Conservation (phyloP, 2,888 invertebrate genomes). For the Altica lythri region DNA sequence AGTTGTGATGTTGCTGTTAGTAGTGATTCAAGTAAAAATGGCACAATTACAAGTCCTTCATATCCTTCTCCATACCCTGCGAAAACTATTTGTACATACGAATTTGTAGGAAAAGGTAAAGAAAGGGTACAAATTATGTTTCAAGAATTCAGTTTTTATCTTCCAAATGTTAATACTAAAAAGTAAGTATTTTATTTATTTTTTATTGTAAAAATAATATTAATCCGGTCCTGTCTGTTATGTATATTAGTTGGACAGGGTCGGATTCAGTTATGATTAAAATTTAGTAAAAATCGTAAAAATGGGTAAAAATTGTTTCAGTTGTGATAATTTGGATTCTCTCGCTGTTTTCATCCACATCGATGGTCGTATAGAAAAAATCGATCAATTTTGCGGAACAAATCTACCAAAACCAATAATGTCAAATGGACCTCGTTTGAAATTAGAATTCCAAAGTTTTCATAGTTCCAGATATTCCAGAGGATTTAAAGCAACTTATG, state of each 20-base stretch:
- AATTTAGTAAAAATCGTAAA: no score
- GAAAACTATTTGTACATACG: conserved; percentile 83
- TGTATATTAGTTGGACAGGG: no score
- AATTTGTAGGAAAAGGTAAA: conserved; percentile 84
- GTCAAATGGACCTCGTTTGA: conserved; percentile 87
- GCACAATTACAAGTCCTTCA: conserved; percentile 82
- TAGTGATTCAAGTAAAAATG: conserved; percentile 80
- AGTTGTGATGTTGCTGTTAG: conserved; percentile 78
- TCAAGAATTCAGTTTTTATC: conserved; percentile 80
- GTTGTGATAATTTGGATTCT: conserved; percentile 80
- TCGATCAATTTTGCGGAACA: conserved; percentile 85
- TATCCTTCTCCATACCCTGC: conserved; percentile 83
- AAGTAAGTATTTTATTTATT: no score
- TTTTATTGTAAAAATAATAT: no score
- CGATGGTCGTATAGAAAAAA: conserved; percentile 81
- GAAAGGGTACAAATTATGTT: conserved; percentile 86
- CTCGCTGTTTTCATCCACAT: conserved; percentile 81
- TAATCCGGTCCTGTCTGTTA: no score
- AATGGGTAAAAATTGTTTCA: no score
- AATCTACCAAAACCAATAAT: conserved; percentile 85
- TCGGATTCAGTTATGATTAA: no score
- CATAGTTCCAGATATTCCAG: conserved; percentile 77
- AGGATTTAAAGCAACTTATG: conserved; percentile 87
- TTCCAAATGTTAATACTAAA: conserved; percentile 65
- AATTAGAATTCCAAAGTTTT: conserved; percentile 82